phyloP scores from a whole-genome alignment of 2,888 invertebrate species.

The Phaedon cochleariae region DNA sequence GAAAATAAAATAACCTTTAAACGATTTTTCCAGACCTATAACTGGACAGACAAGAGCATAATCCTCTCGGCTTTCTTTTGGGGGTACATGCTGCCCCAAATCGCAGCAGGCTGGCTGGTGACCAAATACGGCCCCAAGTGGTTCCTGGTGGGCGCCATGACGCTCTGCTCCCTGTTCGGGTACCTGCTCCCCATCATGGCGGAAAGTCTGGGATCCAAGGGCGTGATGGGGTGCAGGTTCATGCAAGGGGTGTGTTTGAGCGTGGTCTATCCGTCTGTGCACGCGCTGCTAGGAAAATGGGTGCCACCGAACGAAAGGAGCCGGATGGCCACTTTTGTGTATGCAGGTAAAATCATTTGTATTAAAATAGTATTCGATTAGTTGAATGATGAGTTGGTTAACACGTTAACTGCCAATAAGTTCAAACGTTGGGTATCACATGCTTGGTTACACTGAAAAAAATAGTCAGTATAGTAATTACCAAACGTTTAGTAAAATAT shows the following conservation, averaged over 20 bases:
- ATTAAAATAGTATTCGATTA: too few relatives aligned
- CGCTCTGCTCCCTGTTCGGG: conserved; percentile 71
- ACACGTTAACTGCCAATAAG: too few relatives aligned
- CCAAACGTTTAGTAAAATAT: too few relatives aligned
- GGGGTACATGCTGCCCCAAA: conserved; percentile 77
- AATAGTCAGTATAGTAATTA: too few relatives aligned
- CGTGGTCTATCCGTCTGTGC: conserved; percentile 72
- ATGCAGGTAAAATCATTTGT: conserved; percentile 63
- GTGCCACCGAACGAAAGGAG: conserved; percentile 74
- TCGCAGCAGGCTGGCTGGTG: conserved; percentile 76
- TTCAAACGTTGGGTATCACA: too few relatives aligned
- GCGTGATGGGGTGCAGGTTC: conserved; percentile 72
- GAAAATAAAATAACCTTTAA: too few relatives aligned
- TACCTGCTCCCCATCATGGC: conserved; percentile 75
- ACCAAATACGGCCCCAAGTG: conserved; percentile 77
- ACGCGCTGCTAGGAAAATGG: conserved; percentile 81
- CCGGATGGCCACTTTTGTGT: conserved; percentile 71
- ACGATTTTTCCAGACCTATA: conserved; percentile 37
- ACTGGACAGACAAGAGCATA: conserved; percentile 67
- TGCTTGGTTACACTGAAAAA: too few relatives aligned
- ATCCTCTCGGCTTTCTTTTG: conserved; percentile 81
- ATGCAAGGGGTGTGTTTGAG: conserved; percentile 73
- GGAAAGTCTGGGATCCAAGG: conserved; percentile 67
- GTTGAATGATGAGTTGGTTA: too few relatives aligned
- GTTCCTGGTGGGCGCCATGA: conserved; percentile 67